Evolutionary conservation across 2,888 invertebrate genomes (phyloP), one percentile per base, ranked within the genome.

Genomic region (Adelphocoris suturalis): DNA sequence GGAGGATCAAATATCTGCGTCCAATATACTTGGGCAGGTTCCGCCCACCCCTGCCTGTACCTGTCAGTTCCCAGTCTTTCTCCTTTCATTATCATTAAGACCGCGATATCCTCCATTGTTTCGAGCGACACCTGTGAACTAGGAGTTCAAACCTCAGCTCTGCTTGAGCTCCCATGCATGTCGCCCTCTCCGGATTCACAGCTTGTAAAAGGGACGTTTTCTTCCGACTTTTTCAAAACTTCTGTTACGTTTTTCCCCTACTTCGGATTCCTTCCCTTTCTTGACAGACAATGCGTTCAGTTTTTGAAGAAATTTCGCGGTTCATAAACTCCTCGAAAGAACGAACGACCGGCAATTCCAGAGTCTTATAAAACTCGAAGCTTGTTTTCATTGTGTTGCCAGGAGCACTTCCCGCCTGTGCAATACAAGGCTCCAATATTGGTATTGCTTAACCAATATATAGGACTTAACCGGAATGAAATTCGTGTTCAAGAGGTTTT

Each of bases 21-120:
- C 57, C 16, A 57, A n/a, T 57, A 1, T n/a, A n/a, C 7, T n/a
- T 5, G 16, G n/a, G 3, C 7, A 37, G 37, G 37, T 2, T n/a
- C 57, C 16, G n/a, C 16, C 52, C 52, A 57, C 19, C n/a, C n/a
- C 19, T n/a, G n/a, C 57, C 37, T 37, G 11, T 23, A 23, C 23
- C 68, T 68, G 61, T 68, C 23, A 12, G 12, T 11, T 23, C 12
- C 27, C 68, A 23, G 68, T 68, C 68, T 68, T 68, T 23, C 23
- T 68, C 23, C 68, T 68, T 68, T 68, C 68, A 68, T 57, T 57
- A 57, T n/a, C 57, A 57, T 68, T 19, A 68, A 68, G 23, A 68
- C 68, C 68, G 23, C 68, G 19, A 19, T 68, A 68, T 23, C 19
- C 27, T 68, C 68, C 68, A 68, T 68, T 68, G 68, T 68, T 68